Percentiles rank a stretch among this genome's conserved stretches.
phyloP scores from a whole-genome alignment of 2,888 invertebrate species.

The Himalopsyche tibetana region DNA sequence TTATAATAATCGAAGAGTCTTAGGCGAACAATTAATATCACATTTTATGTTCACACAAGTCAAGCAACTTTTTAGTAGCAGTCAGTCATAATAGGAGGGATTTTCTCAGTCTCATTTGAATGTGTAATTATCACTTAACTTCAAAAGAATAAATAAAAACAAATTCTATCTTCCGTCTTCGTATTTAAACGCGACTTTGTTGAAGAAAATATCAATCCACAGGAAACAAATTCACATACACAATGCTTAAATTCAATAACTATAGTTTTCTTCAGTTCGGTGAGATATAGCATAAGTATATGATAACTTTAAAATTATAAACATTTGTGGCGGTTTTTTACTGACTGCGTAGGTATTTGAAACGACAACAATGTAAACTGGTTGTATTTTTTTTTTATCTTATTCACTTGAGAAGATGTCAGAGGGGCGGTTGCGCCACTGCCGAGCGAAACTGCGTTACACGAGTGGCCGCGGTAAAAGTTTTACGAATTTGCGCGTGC shows the following conservation, averaged over 20 bases:
- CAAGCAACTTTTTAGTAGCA: neutral
- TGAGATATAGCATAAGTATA: neutral
- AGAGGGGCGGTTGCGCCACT: constrained; percentile 1
- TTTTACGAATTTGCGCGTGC: constrained; percentile 43
- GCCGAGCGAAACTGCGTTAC: neutral
- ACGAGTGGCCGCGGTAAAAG: neutral
- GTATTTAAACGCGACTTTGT: neutral
- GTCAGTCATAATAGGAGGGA: neutral
- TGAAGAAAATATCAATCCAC: constrained; percentile 2
- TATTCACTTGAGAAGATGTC: constrained; percentile 48
- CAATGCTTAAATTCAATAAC: neutral
- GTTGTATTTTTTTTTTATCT: constrained; percentile 24
- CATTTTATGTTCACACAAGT: too few relatives aligned
- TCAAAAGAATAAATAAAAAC: neutral
- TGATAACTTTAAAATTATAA: constrained; percentile 2
- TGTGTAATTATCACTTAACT: neutral
- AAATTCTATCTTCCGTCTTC: neutral
- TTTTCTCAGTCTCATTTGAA: neutral
- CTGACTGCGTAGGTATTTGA: constrained; percentile 25
- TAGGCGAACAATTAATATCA: too few relatives aligned
- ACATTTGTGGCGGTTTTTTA: constrained; percentile 1
- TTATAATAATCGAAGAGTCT: too few relatives aligned
- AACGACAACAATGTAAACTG: constrained; percentile 35
- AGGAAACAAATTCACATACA: neutral
- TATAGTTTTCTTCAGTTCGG: constrained; percentile 1